Conservation (phyloP, 2,888 invertebrate species). For the Anorthoa munda region DNA sequence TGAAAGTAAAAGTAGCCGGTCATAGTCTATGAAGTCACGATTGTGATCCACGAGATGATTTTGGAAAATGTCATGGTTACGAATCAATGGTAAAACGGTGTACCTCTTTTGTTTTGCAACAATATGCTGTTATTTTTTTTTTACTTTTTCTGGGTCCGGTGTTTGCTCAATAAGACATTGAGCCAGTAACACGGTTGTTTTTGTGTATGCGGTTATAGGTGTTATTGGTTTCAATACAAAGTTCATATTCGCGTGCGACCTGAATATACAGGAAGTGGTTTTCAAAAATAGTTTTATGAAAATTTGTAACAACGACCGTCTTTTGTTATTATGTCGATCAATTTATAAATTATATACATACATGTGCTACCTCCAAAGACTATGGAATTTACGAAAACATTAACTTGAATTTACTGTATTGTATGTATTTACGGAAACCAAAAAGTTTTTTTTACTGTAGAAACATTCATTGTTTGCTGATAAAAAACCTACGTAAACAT, state of each 20-base stretch:
- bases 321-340: conserved; percentile 25
- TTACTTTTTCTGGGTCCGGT: conserved; percentile 55
- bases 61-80: conserved; percentile 90
- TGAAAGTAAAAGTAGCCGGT: conserved; percentile 87
- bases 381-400: conserved; percentile 1
- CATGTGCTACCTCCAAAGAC: background rate
- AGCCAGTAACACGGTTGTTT: conserved; percentile 52
- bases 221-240: conserved; percentile 48
- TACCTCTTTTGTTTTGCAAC: conserved; percentile 78
- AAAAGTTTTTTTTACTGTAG: too few relatives aligned
- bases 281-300: conserved; percentile 36
- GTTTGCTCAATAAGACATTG: conserved; percentile 75
- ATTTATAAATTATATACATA: conserved; percentile 8
- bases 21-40: conserved; percentile 82
- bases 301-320: conserved; percentile 29
- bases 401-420: background rate
- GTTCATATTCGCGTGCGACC: conserved; percentile 43
- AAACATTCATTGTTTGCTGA: background rate
- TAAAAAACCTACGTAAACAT: background rate
- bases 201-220: conserved; percentile 43
- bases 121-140: conserved; percentile 69
- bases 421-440: background rate
- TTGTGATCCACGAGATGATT: conserved; percentile 86
- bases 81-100: conserved; percentile 66
- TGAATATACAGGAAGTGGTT: conserved; percentile 46